Evolutionary conservation across 2,888 invertebrate genomes (phyloP).

Genomic region (Agrilus mali): DNA sequence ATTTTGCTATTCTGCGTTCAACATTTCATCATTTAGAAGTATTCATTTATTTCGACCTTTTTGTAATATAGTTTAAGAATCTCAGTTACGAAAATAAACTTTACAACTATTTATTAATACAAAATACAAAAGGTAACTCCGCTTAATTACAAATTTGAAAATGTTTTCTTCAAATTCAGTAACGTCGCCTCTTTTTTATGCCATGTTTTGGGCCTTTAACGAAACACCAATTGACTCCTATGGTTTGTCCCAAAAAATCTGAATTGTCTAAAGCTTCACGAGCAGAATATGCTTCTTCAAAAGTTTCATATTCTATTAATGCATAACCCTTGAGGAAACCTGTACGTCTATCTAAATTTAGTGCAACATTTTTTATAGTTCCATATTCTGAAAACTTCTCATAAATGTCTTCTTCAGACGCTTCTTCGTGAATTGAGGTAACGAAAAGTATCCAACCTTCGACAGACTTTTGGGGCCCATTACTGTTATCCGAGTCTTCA

Average conservation of each 20-base stretch:
- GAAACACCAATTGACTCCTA: slow-evolving; percentile 91
- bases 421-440: slow-evolving; percentile 92
- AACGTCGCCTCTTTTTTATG: too few relatives aligned
- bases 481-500: too few relatives aligned
- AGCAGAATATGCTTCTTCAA: slow-evolving; percentile 85
- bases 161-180: too few relatives aligned
- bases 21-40: too few relatives aligned
- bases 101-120: too few relatives aligned
- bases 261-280: slow-evolving; percentile 76
- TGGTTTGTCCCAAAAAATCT: slow-evolving; percentile 78
- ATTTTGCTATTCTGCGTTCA: too few relatives aligned
- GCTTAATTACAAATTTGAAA: too few relatives aligned
- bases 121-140: too few relatives aligned
- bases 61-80: too few relatives aligned
- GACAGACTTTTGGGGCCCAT: slow-evolving; percentile 38
- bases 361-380: slow-evolving; percentile 87
- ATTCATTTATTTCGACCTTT: too few relatives aligned
- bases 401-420: slow-evolving; percentile 91
- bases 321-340: slow-evolving; percentile 92
- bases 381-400: slow-evolving; percentile 93
- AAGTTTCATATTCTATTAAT: slow-evolving; percentile 88
- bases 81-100: too few relatives aligned
- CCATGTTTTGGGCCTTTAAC: slow-evolving; percentile 63
- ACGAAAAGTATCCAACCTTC: slow-evolving; percentile 98
- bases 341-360: slow-evolving; percentile 89